Percentiles rank a stretch among this genome's conserved stretches.
These are phyloP conservation scores for Oophaga pumilio DNA, from an alignment of 2,113 vertebrate species.

Conservation along the genomic window DNA sequence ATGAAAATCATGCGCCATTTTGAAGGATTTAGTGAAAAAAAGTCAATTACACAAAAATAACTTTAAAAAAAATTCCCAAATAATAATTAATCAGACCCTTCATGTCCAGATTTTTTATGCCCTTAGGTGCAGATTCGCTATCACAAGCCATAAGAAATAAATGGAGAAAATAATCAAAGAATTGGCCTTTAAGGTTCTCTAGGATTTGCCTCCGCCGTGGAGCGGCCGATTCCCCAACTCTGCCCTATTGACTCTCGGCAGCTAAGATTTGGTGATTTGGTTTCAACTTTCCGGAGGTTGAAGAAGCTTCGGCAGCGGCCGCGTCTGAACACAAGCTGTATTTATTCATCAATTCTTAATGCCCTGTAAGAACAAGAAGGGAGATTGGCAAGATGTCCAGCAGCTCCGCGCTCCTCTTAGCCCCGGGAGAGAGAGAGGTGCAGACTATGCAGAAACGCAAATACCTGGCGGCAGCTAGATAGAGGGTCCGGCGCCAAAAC, in stretches of 20 bases:
- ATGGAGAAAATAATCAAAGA: too few species aligned
- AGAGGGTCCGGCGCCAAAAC: neutral
- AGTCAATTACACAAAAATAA: too few species aligned
- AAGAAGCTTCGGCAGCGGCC: conserved; percentile 12
- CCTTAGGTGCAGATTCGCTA: too few species aligned
- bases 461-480: neutral
- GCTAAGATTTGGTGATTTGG: conserved; percentile 33
- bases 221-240: neutral
- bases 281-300: conserved; percentile 26
- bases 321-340: conserved; percentile 21
- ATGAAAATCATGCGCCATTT: too few species aligned
- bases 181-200: neutral
- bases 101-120: too few species aligned
- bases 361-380: conserved; percentile 7
- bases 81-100: too few species aligned
- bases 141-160: too few species aligned
- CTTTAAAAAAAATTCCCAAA: too few species aligned
- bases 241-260: conserved; percentile 5
- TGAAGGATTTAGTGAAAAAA: too few species aligned
- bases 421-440: neutral
- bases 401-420: conserved; percentile 17
- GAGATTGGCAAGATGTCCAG: neutral
- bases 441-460: neutral
- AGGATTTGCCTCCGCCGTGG: neutral
- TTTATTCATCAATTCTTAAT: conserved; percentile 41